These are phyloP conservation scores for Centropus unirufus DNA, from an alignment of 2,113 vertebrate species.

Conservation along the genomic window DNA sequence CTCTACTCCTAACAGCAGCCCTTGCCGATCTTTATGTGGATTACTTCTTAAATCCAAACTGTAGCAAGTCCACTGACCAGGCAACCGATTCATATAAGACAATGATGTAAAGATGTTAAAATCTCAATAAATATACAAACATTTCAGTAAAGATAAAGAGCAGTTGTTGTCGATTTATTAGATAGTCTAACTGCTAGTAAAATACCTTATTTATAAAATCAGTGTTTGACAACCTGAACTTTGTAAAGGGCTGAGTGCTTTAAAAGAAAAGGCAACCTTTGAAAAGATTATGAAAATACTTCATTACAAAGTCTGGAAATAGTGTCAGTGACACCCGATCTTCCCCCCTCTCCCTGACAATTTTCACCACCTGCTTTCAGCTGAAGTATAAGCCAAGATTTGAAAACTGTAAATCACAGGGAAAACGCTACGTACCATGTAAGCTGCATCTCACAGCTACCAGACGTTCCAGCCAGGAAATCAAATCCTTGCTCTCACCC, in stretches of 20 bases:
- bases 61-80: neutral
- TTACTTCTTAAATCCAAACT: neutral
- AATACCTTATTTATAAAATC: neutral
- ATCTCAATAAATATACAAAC: neutral
- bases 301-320: neutral
- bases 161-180: neutral
- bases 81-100: neutral
- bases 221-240: neutral
- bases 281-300: neutral
- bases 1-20: neutral
- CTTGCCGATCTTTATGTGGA: neutral
- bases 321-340: neutral
- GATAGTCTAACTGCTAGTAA: neutral
- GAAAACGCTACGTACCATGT: neutral
- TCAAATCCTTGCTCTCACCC: neutral
- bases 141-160: neutral
- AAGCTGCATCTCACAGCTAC: neutral
- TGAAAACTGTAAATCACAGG: conserved; percentile 9
- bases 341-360: neutral
- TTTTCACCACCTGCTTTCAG: conserved; percentile 22
- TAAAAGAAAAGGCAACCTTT: neutral
- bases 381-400: conserved; percentile 13
- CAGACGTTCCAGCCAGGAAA: neutral
- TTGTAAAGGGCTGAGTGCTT: neutral
- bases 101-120: neutral